Evolutionary conservation across 1,140 invertebrate genomes (phyloP), one percentile per base, ranked within the genome.

Genomic region (Carcinoscorpius rotundicauda): DNA sequence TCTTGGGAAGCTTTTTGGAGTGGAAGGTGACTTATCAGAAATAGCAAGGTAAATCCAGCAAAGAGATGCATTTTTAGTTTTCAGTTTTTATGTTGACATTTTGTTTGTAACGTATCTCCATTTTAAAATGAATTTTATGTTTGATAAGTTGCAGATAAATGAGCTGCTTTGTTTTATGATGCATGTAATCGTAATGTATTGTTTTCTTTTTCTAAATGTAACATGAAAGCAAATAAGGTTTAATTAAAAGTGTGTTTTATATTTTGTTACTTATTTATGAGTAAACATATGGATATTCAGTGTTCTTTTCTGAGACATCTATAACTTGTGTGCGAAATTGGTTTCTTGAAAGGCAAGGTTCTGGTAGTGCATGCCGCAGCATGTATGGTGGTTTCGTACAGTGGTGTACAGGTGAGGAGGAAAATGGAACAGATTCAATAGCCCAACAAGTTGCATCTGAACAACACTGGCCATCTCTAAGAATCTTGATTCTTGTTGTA

Each of bases 301-400:
- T 48, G 29, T 29, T 29, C 29, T 29, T 29, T 29, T 29, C 29
- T 29, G 29, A 29, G 29, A 29, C 29, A 29, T 29, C 29, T 29
- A 1, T 29, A 29, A 29, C 29, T 29, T 29, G 29, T 29, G 29
- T 29, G 29, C 29, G 29, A 29, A 29, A 29, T 29, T 29, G 29
- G 29, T 29, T 29, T 29, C 29, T 29, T 50, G 57, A 56, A 51
- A 68, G 67, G 51, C 64, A 66, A 61, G 97, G 97, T 48, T 97
- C 94, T 61, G 97, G 97, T 6, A 97, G 92, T 75, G 97, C 97
- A 3, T 98, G 96, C 77, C 82, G 97, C 60, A 98, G 96, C 79
- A 78, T 97, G 11, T 86, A 86, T 73, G 94, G 94, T 58, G 97
- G 97, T 56, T 98, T 98, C 80, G 90, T 93, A 4, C 82, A 84